Percentiles rank a stretch among this genome's conserved stretches.
These are phyloP conservation scores for Loriculus beryllinus DNA, from an alignment of 2,797 vertebrate genomes.

Conservation along the genomic window DNA sequence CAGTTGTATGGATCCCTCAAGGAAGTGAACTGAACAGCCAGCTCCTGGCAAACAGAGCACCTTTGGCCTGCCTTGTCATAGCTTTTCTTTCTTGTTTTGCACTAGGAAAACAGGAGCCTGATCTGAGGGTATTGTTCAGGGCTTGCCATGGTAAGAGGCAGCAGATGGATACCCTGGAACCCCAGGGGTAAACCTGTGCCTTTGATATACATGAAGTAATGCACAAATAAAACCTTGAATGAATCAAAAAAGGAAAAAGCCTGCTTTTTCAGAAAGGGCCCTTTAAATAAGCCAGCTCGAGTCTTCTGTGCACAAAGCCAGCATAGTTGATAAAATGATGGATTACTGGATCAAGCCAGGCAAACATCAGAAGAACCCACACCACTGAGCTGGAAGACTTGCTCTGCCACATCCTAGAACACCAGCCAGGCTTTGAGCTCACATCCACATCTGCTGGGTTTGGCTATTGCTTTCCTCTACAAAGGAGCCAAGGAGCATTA, in stretches of 20 bases:
- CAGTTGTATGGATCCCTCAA: not conserved
- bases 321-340: not conserved
- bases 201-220: not conserved
- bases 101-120: not conserved
- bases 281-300: not conserved
- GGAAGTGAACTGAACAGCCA: not conserved
- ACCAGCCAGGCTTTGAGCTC: not conserved
- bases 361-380: not conserved
- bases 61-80: too few relatives aligned
- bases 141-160: not conserved
- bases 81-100: not conserved
- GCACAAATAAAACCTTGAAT: not conserved
- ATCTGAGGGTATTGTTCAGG: not conserved
- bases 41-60: not conserved
- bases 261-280: not conserved
- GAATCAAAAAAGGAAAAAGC: not conserved
- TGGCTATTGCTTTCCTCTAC: not conserved
- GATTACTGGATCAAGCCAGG: not conserved
- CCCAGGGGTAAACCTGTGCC: not conserved
- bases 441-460: not conserved
- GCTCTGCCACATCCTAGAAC: not conserved
- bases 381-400: not conserved
- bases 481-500: not conserved
- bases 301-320: not conserved
- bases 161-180: not conserved